phyloP scores from a whole-genome alignment of 2,113 vertebrate species.

The Marcusenius ussheri region DNA sequence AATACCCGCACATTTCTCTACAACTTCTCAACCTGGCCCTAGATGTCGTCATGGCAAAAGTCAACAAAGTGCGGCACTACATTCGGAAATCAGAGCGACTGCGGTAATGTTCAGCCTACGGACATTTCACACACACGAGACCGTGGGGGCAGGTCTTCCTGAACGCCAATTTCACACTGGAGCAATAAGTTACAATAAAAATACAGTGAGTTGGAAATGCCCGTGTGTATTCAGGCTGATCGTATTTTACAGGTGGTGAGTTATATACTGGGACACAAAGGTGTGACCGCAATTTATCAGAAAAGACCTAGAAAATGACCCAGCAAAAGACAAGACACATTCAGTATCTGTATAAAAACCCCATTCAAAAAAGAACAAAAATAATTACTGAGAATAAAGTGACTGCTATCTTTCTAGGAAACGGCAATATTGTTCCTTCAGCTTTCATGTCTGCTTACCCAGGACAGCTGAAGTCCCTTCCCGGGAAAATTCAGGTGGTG shows the following conservation, averaged over 20 bases:
- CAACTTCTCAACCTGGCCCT: neutral
- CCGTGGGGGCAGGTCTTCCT: neutral
- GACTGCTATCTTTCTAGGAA: neutral
- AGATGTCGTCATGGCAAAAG: neutral
- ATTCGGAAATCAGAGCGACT: neutral
- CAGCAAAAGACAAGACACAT: neutral
- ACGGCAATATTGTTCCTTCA: neutral
- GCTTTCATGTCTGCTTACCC: neutral
- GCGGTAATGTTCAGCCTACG: neutral
- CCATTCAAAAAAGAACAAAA: constrained; percentile 3
- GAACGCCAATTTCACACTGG: constrained; percentile 9
- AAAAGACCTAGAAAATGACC: neutral
- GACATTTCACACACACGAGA: neutral
- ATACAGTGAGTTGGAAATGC: neutral
- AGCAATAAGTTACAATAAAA: constrained; percentile 9
- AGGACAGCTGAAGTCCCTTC: neutral
- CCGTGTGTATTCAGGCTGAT: neutral
- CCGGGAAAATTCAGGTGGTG: neutral
- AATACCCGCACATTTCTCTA: neutral
- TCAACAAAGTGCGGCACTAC: neutral
- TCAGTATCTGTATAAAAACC: neutral
- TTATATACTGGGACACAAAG: neutral
- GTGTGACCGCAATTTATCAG: neutral
- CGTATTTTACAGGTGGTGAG: neutral
- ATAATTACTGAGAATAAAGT: neutral